These are phyloP conservation scores for Pterocles gutturalis DNA, from an alignment of 2,113 vertebrate species.

Conservation along the genomic window DNA sequence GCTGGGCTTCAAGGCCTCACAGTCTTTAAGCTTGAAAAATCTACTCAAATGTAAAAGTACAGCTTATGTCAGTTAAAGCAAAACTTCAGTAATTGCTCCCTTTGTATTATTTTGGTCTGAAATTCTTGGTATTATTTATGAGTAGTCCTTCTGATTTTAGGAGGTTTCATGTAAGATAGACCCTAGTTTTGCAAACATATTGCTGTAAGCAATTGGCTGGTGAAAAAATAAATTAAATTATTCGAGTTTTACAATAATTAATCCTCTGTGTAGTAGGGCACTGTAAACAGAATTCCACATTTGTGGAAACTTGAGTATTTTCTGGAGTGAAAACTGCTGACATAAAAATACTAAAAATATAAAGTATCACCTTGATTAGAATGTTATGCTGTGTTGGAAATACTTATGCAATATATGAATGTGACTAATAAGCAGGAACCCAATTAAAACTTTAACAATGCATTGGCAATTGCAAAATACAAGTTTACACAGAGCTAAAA, in stretches of 20 bases:
- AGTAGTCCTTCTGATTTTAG: background rate
- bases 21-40: background rate
- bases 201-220: background rate
- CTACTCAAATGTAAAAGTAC: background rate
- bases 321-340: background rate
- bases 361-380: background rate
- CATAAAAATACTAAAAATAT: background rate
- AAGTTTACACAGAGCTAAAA: background rate
- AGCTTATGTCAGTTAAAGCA: background rate
- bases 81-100: background rate
- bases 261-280: background rate
- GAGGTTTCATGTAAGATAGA: background rate
- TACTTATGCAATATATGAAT: background rate
- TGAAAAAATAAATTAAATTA: background rate
- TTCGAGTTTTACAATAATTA: background rate
- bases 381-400: background rate
- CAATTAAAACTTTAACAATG: background rate
- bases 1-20: background rate
- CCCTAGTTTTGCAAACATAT: background rate
- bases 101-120: conserved; percentile 1
- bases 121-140: background rate
- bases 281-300: background rate
- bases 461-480: background rate
- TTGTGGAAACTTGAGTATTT: background rate
- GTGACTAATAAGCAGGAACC: background rate